A percentile compares a stretch with the other conserved stretches of the same genome.
phyloP scores from a whole-genome alignment of 2,888 invertebrate species.

The Arenicola marina region DNA sequence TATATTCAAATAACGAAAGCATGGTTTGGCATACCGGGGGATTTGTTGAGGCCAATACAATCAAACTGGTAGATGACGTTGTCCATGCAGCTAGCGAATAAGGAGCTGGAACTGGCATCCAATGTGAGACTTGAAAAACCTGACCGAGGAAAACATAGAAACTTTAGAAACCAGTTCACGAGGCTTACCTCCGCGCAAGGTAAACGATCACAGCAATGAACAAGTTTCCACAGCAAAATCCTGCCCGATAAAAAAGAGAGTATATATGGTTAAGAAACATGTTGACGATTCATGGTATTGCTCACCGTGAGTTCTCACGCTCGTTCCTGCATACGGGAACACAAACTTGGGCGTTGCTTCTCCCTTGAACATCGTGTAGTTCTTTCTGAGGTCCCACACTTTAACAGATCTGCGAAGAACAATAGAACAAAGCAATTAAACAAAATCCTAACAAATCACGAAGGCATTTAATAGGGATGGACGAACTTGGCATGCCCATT shows the following conservation, averaged over 20 bases:
- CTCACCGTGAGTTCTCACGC: conserved; percentile 44
- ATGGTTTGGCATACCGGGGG: conserved; percentile 63
- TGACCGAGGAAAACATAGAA: conserved; percentile 17
- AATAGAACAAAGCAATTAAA: conserved; percentile 1
- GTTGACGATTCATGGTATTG: too few species aligned
- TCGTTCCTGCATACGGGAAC: conserved; percentile 76
- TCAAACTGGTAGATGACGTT: conserved; percentile 85
- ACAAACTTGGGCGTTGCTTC: conserved; percentile 75
- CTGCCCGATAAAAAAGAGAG: too few species aligned
- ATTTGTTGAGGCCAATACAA: conserved; percentile 70
- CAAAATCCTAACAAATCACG: conserved; percentile 8
- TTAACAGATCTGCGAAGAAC: conserved; percentile 62
- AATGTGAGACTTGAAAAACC: conserved; percentile 73
- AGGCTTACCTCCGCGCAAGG: too few species aligned
- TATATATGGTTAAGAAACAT: too few species aligned
- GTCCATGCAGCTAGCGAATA: conserved; percentile 88
- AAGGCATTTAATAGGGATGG: not conserved
- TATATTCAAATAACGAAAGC: too few species aligned
- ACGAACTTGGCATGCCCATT: too few species aligned
- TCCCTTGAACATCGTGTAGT: conserved; percentile 72
- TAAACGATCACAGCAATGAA: too few species aligned
- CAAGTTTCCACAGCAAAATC: too few species aligned
- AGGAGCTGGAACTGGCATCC: conserved; percentile 70
- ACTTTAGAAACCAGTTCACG: too few species aligned
- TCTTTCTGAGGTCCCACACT: conserved; percentile 85